A percentile compares a stretch with the other conserved stretches of the same genome.
These are phyloP conservation scores for Leucoma salicis DNA, from an alignment of 2,888 invertebrate genomes.

Conservation along the genomic window DNA sequence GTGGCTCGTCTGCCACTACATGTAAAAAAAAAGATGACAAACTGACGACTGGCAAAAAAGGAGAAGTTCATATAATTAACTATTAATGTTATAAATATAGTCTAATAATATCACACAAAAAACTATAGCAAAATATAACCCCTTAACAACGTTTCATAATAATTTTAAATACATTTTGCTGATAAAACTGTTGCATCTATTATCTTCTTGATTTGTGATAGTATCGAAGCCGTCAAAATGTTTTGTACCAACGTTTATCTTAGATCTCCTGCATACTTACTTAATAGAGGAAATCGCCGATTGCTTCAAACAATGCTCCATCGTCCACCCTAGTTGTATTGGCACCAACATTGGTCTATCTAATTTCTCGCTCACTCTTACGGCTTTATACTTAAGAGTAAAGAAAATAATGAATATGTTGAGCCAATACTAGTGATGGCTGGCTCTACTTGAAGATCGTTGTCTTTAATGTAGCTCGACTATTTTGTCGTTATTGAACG, in stretches of 20 bases:
- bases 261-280: constrained; percentile 58
- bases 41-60: too few relatives aligned
- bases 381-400: not conserved
- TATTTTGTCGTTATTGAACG: constrained; percentile 39
- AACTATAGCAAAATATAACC: too few relatives aligned
- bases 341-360: constrained; percentile 27
- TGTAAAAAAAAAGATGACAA: too few relatives aligned
- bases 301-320: constrained; percentile 60
- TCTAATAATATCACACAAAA: too few relatives aligned
- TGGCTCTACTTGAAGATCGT: constrained; percentile 32
- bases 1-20: too few relatives aligned
- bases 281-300: constrained; percentile 75
- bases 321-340: constrained; percentile 26
- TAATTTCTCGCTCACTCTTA: constrained; percentile 9
- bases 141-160: too few relatives aligned
- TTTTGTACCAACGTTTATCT: constrained; percentile 68
- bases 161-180: constrained; percentile 22
- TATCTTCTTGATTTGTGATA: constrained; percentile 37
- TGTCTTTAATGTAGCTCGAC: constrained; percentile 37
- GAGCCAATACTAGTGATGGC: constrained; percentile 15
- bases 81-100: too few relatives aligned
- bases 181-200: constrained; percentile 29
- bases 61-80: too few relatives aligned
- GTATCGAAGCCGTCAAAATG: constrained; percentile 62
- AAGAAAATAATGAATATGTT: not conserved